Base-by-base conservation (phyloP, 2,113 vertebrate species). In the Atlantisia rogersi region DNA sequence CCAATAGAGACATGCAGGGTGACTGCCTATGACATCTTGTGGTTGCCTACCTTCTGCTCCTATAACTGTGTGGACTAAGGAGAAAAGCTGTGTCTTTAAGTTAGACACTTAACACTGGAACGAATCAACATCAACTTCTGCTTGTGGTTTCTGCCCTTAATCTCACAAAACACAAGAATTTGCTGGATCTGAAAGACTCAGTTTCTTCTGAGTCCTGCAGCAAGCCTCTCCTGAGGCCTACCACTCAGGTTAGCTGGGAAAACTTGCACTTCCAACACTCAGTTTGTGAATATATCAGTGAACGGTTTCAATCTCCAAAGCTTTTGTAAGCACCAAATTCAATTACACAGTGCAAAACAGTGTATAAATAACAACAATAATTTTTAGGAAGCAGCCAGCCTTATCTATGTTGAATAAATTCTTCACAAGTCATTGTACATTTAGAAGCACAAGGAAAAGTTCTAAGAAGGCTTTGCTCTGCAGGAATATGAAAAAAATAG, bases 11-110 rank as follows among this genome's bases (percentile, higher is more conserved):
- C 25, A 29, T 2, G 3, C 6, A 26, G 20, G 3, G 18, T 48
- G 29, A 68, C 40, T 63, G 39, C 19, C 16, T 4, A 19, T 25
- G 24, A 46, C n/a, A 8, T 73, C 39, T 29, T 63, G 18, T 1
- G 2, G 17, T 17, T 74, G 32, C 15, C 25, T 29, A 0, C 28
- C 65, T 79, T 62, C 8, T 19, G 8, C 35, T 79, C 26, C 26
- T n/a, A 2, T 21, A 69, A 44, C 15, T n/a, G 19, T 17, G 42
- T 13, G 4, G 24, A 25, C 11, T 25, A 28, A 68, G 0, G 0
- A 64, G 48, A 64, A 37, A 28, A 60, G 8, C 14, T n/a, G 7
- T 4, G 3, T 65, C 39, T 90, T 25, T 53, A 26, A 53, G 8
- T 50, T 56, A 65, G 64, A 53, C 17, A 11, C 6, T 44, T 40